Evolutionary conservation across 2,797 vertebrate genomes (phyloP).

Genomic region (Acanthis flammea): DNA sequence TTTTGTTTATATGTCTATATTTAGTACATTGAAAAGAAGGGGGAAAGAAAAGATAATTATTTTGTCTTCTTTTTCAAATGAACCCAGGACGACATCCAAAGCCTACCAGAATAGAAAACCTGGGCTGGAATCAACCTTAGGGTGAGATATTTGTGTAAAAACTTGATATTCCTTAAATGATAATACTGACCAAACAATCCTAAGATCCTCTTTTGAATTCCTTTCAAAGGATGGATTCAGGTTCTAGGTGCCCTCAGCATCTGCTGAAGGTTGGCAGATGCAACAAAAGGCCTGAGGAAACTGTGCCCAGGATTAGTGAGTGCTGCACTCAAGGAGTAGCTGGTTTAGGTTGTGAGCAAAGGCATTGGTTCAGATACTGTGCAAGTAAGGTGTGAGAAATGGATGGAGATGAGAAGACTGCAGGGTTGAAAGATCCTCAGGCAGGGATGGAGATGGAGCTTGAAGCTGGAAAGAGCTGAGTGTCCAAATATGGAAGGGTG

Average conservation of each 20-base stretch:
- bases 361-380: background rate
- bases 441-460: background rate
- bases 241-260: background rate
- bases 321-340: background rate
- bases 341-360: background rate
- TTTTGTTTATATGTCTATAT: conserved; percentile 52
- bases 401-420: background rate
- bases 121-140: background rate
- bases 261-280: background rate
- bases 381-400: background rate
- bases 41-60: background rate
- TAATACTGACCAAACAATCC: background rate
- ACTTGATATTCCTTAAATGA: background rate
- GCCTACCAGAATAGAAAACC: background rate
- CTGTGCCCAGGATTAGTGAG: background rate
- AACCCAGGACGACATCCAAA: background rate
- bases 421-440: background rate
- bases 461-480: background rate
- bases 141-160: background rate
- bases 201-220: background rate
- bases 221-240: background rate
- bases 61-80: conserved; percentile 13
- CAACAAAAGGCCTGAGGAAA: background rate
- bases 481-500: background rate
- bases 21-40: background rate